Evolutionary conservation across 2,888 invertebrate species (phyloP).

Genomic region (Acanthosepion esculentum): DNA sequence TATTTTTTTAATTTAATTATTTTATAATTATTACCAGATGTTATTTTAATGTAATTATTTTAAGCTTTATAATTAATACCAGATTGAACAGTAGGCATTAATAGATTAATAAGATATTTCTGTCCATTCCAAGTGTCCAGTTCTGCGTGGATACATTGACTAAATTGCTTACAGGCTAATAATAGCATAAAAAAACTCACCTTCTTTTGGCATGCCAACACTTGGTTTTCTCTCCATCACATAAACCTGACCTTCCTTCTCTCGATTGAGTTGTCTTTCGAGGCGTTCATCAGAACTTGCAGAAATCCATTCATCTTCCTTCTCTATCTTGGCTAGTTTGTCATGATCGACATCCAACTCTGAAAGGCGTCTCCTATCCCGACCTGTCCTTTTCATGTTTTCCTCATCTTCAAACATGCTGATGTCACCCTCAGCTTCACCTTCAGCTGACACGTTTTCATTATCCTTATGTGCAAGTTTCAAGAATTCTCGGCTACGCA

Average conservation of each 20-base stretch:
- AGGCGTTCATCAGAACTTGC: conserved; percentile 16
- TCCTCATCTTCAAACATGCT: conserved; percentile 50
- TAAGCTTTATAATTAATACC: too few species aligned
- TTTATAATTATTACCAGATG: too few species aligned
- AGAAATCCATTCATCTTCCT: conserved; percentile 51
- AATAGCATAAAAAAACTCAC: background rate
- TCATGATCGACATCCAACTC: conserved; percentile 49
- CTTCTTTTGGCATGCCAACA: conserved; percentile 44
- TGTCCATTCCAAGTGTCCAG: too few species aligned
- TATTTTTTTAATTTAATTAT: too few species aligned
- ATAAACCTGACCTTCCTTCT: conserved; percentile 40
- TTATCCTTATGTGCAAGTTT: conserved; percentile 49
- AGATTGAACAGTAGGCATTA: too few species aligned
- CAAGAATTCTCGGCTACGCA: background rate
- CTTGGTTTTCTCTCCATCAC: conserved; percentile 46
- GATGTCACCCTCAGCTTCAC: background rate
- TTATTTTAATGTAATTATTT: too few species aligned
- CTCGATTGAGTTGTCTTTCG: background rate
- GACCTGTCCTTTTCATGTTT: background rate
- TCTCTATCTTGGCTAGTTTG: conserved; percentile 50
- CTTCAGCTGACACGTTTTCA: conserved; percentile 50
- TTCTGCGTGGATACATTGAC: too few species aligned
- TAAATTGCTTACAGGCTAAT: too few species aligned
- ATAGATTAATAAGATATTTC: too few species aligned
- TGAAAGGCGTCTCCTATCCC: conserved; percentile 40